Percentiles rank a stretch among this genome's conserved stretches.
phyloP scores from a whole-genome alignment of 2,888 invertebrate genomes.

The Aspidapion aeneum region DNA sequence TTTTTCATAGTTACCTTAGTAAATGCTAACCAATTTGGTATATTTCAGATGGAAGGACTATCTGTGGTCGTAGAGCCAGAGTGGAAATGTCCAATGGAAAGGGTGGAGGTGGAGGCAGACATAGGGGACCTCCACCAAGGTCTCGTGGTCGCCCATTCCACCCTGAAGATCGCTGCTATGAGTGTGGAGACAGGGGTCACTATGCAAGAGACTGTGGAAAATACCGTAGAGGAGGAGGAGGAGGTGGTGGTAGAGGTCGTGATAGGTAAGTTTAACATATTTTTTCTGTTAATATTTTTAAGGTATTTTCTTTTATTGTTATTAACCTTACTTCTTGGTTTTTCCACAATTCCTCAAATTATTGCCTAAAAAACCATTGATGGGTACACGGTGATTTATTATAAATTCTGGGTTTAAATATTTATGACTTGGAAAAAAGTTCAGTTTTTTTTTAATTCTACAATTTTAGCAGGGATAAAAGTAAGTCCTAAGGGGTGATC shows the following conservation, averaged over 20 bases:
- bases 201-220: conserved; percentile 88
- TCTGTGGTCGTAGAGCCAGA: conserved; percentile 85
- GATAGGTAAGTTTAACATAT: conserved; percentile 35
- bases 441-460: too few species aligned
- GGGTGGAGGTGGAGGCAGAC: conserved; percentile 50
- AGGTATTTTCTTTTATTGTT: conserved; percentile 14
- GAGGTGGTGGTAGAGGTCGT: conserved; percentile 48
- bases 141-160: conserved; percentile 72
- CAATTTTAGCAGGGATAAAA: too few species aligned
- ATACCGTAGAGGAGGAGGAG: conserved; percentile 52
- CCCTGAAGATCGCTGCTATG: conserved; percentile 90
- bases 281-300: conserved; percentile 4
- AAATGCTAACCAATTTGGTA: conserved; percentile 10
- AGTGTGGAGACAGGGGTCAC: conserved; percentile 91
- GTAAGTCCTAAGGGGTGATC: too few species aligned
- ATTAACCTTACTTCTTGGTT: conserved; percentile 8
- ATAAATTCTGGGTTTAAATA: too few species aligned
- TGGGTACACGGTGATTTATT: too few species aligned
- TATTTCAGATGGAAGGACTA: conserved; percentile 68
- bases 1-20: not conserved
- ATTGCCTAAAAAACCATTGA: not conserved
- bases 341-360: not conserved
- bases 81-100: conserved; percentile 93
- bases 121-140: conserved; percentile 57
- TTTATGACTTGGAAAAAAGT: too few species aligned